These are phyloP conservation scores for Aspidapion aeneum DNA, from an alignment of 2,888 invertebrate species.

Conservation along the genomic window DNA sequence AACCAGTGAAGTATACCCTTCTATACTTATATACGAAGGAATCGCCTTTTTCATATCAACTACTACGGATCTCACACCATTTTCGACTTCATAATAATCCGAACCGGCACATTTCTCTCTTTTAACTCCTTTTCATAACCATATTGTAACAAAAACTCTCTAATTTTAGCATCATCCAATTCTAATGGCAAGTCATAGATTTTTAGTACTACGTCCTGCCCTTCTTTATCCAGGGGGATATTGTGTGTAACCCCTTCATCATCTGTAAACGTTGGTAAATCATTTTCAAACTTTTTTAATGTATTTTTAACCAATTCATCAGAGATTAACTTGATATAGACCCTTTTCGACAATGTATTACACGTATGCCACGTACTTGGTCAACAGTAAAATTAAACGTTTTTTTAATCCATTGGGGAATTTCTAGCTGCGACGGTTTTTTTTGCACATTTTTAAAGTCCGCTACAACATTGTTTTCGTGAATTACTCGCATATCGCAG, in stretches of 20 bases:
- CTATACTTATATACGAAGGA: not conserved
- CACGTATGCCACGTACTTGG: slow-evolving; percentile 1
- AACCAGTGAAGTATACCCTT: not conserved
- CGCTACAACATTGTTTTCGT: not conserved
- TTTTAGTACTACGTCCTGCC: not conserved
- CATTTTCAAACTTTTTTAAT: not conserved
- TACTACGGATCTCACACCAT: not conserved
- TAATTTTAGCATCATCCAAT: not conserved
- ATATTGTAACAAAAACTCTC: not conserved
- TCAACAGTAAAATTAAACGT: not conserved
- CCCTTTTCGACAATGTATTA: not conserved
- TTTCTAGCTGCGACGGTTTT: not conserved
- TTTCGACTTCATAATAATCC: not conserved
- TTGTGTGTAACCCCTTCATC: not conserved
- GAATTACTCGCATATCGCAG: not conserved
- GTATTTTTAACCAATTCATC: not conserved
- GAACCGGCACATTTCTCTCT: not conserved
- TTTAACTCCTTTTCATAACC: not conserved
- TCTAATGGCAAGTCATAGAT: slow-evolving; percentile 1
- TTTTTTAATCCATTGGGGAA: not conserved
- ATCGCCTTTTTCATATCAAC: not conserved
- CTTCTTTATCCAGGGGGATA: not conserved
- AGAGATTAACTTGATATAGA: not conserved
- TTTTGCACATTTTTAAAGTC: not conserved
- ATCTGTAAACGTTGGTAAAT: not conserved